Conservation (phyloP, 2,797 vertebrate species). For the Anguilla megastoma region DNA sequence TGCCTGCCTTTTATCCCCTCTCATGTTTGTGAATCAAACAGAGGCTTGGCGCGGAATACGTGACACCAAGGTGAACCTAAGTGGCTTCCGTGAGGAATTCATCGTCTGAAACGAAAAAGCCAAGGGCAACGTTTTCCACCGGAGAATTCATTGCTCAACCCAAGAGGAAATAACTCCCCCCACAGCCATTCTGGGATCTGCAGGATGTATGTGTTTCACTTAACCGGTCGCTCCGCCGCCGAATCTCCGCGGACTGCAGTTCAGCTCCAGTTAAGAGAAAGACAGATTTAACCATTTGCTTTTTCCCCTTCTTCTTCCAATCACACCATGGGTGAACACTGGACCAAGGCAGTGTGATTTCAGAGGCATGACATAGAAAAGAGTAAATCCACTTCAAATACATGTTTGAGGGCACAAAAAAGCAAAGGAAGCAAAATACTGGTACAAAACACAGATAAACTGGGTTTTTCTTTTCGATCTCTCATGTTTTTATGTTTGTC, state of each 20-base stretch:
- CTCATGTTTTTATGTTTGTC: not conserved
- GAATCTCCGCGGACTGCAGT: conserved; percentile 13
- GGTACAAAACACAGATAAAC: not conserved
- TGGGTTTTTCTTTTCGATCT: not conserved
- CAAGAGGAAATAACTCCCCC: conserved; percentile 14
- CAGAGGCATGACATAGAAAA: not conserved
- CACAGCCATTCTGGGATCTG: conserved; percentile 8
- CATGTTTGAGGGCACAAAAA: not conserved
- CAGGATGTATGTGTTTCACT: conserved; percentile 24
- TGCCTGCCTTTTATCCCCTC: not conserved
- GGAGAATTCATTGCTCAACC: conserved; percentile 23
- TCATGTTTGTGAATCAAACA: conserved; percentile 19
- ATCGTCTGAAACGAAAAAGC: conserved; percentile 60
- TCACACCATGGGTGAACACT: not conserved
- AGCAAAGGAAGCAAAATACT: not conserved
- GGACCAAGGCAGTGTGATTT: not conserved
- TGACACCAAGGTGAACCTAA: conserved; percentile 69
- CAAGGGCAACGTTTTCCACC: conserved; percentile 44
- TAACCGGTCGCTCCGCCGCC: not conserved
- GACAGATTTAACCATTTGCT: conserved; percentile 42
- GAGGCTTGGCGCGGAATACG: conserved; percentile 47
- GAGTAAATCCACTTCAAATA: not conserved
- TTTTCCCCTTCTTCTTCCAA: conserved; percentile 54
- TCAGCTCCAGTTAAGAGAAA: conserved; percentile 16
- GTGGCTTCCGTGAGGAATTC: conserved; percentile 56